A percentile compares a stretch with the other conserved stretches of the same genome.
Conservation (phyloP, 1,140 invertebrate genomes). For the Musca vetustissima region DNA sequence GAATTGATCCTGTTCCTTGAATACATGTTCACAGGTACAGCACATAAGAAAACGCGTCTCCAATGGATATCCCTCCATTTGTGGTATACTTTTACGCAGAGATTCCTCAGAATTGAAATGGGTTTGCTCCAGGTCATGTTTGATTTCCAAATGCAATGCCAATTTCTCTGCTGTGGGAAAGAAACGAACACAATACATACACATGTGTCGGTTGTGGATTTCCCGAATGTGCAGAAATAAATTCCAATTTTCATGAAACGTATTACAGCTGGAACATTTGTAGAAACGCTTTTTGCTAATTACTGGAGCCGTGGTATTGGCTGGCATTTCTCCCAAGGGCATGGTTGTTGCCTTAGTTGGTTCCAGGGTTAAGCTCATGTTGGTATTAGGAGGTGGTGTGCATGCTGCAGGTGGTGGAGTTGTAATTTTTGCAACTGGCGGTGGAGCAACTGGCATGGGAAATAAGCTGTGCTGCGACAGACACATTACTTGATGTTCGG, state of each 20-base stretch:
- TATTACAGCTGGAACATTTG: slow-evolving; percentile 74
- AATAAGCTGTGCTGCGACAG: slow-evolving; percentile 25
- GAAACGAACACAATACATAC: slow-evolving; percentile 76
- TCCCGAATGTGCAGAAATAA: slow-evolving; percentile 79
- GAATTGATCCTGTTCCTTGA: slow-evolving; percentile 71
- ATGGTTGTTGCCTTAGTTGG: background rate
- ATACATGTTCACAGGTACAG: slow-evolving; percentile 74
- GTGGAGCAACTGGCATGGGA: background rate
- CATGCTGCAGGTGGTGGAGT: background rate
- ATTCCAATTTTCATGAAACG: slow-evolving; percentile 82
- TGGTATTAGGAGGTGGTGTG: background rate
- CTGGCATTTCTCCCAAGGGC: background rate
- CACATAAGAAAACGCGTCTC: slow-evolving; percentile 64
- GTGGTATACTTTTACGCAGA: slow-evolving; percentile 18
- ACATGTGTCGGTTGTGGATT: slow-evolving; percentile 74
- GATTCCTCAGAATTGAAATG: slow-evolving; percentile 58
- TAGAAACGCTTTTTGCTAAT: slow-evolving; percentile 74
- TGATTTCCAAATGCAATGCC: slow-evolving; percentile 70
- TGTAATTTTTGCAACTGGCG: background rate
- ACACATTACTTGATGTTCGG: slow-evolving; percentile 32
- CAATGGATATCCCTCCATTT: slow-evolving; percentile 52
- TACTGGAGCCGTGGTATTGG: slow-evolving; percentile 57
- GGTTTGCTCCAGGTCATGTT: slow-evolving; percentile 71
- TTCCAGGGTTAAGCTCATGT: background rate
- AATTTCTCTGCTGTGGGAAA: slow-evolving; percentile 77